Evolutionary conservation across 2,797 vertebrate species (phyloP).

Genomic region (Gallinago solitaria): DNA sequence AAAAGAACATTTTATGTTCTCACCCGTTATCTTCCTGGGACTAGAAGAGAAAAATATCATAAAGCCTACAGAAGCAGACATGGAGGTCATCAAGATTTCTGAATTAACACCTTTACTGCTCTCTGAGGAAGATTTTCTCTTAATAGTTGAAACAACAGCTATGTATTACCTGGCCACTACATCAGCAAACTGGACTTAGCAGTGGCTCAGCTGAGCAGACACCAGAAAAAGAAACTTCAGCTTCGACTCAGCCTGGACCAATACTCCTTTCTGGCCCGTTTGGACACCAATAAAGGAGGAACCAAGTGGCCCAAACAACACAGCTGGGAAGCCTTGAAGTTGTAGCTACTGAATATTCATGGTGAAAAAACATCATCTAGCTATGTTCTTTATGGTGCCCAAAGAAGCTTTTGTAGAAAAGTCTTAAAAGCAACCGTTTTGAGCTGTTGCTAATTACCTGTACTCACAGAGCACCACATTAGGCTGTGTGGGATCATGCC

Average conservation of each 20-base stretch:
- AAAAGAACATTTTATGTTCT: background rate
- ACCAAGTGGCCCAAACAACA: background rate
- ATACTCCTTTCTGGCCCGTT: background rate
- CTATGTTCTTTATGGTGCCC: background rate
- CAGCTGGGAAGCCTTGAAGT: background rate
- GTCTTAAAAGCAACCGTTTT: background rate
- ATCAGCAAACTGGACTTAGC: background rate
- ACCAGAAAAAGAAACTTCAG: background rate
- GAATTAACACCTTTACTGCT: background rate
- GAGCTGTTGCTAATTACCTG: background rate
- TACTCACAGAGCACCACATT: accelerated
- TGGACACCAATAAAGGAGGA: background rate
- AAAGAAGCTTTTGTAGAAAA: background rate
- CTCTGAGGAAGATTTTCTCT: background rate
- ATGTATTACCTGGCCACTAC: background rate
- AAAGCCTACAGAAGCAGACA: background rate
- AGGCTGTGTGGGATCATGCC: background rate
- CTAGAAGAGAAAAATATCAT: background rate
- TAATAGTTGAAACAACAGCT: background rate
- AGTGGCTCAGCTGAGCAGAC: background rate
- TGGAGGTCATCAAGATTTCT: background rate
- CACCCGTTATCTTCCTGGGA: background rate
- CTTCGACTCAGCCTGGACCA: background rate
- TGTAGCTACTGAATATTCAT: background rate
- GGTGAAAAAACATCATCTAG: background rate